Conservation (phyloP, 2,113 vertebrate genomes). For the Chrysochloris asiatica region DNA sequence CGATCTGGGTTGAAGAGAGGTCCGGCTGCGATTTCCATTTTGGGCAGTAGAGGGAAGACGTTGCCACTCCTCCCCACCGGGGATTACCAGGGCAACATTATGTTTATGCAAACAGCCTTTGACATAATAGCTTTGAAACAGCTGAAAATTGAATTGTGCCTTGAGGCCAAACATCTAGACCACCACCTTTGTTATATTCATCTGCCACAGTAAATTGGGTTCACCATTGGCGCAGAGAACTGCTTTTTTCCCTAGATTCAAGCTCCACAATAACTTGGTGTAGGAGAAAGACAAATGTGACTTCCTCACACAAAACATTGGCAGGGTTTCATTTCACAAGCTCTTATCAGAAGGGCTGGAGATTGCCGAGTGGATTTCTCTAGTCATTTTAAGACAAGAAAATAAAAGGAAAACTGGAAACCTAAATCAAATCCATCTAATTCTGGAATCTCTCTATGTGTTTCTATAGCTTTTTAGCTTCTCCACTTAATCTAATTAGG, state of each 20-base stretch:
- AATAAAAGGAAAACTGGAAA: conserved; percentile 71
- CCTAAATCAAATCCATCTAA: conserved; percentile 39
- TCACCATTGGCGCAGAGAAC: conserved; percentile 81
- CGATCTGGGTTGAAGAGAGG: neutral
- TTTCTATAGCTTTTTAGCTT: conserved; percentile 75
- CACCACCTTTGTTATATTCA: conserved; percentile 90
- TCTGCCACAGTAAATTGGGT: conserved; percentile 89
- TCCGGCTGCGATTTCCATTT: conserved; percentile 27
- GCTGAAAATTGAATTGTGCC: conserved; percentile 92
- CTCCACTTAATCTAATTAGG: conserved; percentile 84
- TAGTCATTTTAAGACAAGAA: conserved; percentile 77
- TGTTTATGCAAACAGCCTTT: conserved; percentile 91
- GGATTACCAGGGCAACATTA: conserved; percentile 78
- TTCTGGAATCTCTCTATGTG: conserved; percentile 74
- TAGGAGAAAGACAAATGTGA: conserved; percentile 83
- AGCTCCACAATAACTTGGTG: conserved; percentile 82
- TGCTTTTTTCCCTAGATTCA: conserved; percentile 81
- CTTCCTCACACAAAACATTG: conserved; percentile 79
- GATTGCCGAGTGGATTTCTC: conserved; percentile 78
- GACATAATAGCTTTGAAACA: conserved; percentile 92
- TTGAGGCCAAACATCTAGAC: conserved; percentile 90
- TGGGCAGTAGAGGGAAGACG: conserved; percentile 85
- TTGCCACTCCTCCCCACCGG: conserved; percentile 70
- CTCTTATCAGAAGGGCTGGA: conserved; percentile 79
- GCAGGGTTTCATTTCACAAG: conserved; percentile 79